Percentiles rank a stretch among this genome's conserved stretches.
Conservation (phyloP, 2,797 vertebrate genomes). For the Notamacropus eugenii region DNA sequence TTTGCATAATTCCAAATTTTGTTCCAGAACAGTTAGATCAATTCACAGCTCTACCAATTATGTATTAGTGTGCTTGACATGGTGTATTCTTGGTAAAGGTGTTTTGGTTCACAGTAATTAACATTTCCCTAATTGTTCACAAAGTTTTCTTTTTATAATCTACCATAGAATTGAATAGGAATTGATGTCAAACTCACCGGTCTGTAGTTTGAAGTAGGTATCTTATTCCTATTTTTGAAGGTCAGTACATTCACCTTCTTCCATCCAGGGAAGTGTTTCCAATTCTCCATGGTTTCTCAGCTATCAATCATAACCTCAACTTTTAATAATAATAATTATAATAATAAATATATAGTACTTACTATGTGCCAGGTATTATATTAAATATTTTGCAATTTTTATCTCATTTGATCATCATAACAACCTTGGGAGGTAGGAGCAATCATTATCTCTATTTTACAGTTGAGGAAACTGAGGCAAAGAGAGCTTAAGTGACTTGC, state of each 20-base stretch:
- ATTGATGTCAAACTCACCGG: too few relatives aligned
- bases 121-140: background rate
- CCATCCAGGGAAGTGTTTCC: background rate
- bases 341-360: background rate
- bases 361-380: background rate
- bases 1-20: background rate
- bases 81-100: background rate
- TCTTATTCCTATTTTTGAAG: background rate
- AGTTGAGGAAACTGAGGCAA: background rate
- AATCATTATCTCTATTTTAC: background rate
- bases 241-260: background rate
- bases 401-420: background rate
- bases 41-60: background rate
- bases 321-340: background rate
- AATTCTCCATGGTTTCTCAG: background rate
- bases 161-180: background rate
- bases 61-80: background rate
- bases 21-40: background rate
- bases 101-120: background rate
- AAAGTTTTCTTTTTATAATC: background rate
- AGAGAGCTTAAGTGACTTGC: background rate
- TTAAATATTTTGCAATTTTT: background rate
- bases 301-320: background rate
- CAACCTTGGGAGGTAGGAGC: background rate
- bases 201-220: background rate